Base-by-base conservation (phyloP, 1,140 invertebrate species). In the Habropoda laboriosa region DNA sequence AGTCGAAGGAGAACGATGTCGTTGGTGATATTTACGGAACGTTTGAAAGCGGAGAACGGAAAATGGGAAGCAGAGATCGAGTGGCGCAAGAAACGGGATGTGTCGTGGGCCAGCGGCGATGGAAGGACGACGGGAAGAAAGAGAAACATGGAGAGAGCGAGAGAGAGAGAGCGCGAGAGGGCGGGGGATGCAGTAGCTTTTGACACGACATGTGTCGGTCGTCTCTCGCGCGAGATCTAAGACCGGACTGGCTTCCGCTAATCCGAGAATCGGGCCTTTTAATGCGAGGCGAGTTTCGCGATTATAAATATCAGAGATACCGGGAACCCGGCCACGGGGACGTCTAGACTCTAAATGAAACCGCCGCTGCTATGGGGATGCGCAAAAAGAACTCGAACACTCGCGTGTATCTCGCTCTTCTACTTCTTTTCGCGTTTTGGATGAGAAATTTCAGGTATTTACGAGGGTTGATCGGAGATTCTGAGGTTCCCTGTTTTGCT, bases 251-350 rank as follows among this genome's bases (percentile, higher is more conserved):
- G 90, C 92, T 93, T 92, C 92, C 91, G 92, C 90, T 92, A 92
- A 92, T 93, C 92, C 91, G 85, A 92, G 92, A 93, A 92, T 92
- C 91, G 89, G 87, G 89, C 85, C 91, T 91, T 92, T 92, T 92
- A 93, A 93, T 93, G 90, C 91, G 85, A 72, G 88, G 82, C 87
- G 91, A 88, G 85, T 89, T 90, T 90, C 91, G 89, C 91, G 92
- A 92, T 92, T 92, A 92, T 92, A 92, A 92, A 92, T 92, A 92
- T 92, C 92, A 91, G 89, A 91, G 89, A 87, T 92, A 92, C 92
- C 88, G 88, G 88, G 92, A 92, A 92, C 86, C 87, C 82, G 86
- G 75, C 64, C 66, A 81, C 73, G 88, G 89, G 72, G 81, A 78
- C 82, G 86, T 88, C 87, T 88, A 85, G 87, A 88, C 87, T 72